Evolutionary conservation across 2,797 vertebrate genomes (phyloP).

Genomic region (Hybognathus amarus): DNA sequence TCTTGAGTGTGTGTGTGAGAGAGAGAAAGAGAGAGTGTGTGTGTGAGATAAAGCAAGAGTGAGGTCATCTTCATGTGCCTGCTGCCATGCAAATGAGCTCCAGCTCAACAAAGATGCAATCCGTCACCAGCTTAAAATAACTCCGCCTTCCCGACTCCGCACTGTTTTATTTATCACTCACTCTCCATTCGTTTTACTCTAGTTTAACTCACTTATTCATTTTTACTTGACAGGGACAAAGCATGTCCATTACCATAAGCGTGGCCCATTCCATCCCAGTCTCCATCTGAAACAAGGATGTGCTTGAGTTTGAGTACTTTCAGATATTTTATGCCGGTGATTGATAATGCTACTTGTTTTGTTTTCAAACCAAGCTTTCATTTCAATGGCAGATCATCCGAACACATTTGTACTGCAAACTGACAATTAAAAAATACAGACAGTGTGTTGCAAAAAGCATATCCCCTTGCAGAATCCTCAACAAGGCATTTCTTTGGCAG

Average conservation of each 20-base stretch:
- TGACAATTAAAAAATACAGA: neutral
- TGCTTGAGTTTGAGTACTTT: neutral
- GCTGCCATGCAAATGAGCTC: slow-evolving; percentile 22
- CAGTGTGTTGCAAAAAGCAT: neutral
- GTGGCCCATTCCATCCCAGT: neutral
- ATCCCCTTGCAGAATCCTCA: neutral
- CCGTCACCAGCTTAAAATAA: slow-evolving; percentile 9
- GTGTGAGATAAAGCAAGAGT: neutral
- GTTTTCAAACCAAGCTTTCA: neutral
- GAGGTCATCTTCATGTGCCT: slow-evolving; percentile 39
- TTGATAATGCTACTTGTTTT: neutral
- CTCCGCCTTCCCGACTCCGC: neutral
- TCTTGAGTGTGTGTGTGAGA: slow-evolving; percentile 30
- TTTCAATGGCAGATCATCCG: neutral
- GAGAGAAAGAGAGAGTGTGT: neutral
- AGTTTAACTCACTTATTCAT: slow-evolving; percentile 4
- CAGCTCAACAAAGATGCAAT: slow-evolving; percentile 23
- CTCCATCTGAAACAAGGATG: neutral
- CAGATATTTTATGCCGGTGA: neutral
- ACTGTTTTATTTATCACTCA: slow-evolving; percentile 11
- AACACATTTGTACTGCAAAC: neutral
- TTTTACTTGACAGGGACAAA: slow-evolving; percentile 28
- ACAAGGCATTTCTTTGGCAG: neutral
- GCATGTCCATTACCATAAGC: neutral
- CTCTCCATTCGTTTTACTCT: slow-evolving; percentile 2